Evolutionary conservation across 2,888 invertebrate species (phyloP), one percentile per base, ranked within the genome.

Genomic region (Rhodophaea formosa): DNA sequence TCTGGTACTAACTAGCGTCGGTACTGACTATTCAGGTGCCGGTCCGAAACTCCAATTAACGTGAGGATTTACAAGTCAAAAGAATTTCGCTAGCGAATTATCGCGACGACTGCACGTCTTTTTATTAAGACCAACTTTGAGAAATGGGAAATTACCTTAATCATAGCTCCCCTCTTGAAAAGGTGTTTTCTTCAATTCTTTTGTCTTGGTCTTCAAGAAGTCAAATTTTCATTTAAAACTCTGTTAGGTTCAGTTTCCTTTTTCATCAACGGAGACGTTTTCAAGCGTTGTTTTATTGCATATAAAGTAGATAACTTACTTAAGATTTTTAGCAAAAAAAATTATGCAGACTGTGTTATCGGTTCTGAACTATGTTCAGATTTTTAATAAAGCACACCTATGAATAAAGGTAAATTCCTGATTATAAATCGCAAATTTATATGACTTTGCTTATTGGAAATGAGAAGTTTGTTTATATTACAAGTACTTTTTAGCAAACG

Each of bases 11-110:
- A 61, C 63, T 63, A 61, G 55, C 62, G 54, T 60, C 58, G 12
- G n/a, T 23, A 23, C 39, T n/a, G 39, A 61, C 60, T 65, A 68
- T 69, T 65, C 69, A 64, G 67, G 61, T 69, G 72, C 55, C 65
- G 60, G 61, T 61, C 30, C 67, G 60, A 35, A 51, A 51, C 51
- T 51, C 64, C 79, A 80, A 79, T 81, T 77, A 78, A 59, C 64
- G 59, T 62, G 61, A 63, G 66, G 77, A 80, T 80, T 76, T 74
- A 71, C 72, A 75, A 77, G 69, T 71, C 71, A 75, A 76, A 79
- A 77, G 77, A 76, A 73, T 71, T 64, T 66, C 61, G 66, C 66
- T 69, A 70, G 64, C 39, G 62, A 68, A 68, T 71, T 60, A 70
- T 61, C 63, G 65, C 64, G 62, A 59, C 59, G 56, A 58, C 29